A percentile compares a stretch with the other conserved stretches of the same genome.
Conservation (phyloP, 1,140 invertebrate genomes). For the Drosophila lowei region DNA sequence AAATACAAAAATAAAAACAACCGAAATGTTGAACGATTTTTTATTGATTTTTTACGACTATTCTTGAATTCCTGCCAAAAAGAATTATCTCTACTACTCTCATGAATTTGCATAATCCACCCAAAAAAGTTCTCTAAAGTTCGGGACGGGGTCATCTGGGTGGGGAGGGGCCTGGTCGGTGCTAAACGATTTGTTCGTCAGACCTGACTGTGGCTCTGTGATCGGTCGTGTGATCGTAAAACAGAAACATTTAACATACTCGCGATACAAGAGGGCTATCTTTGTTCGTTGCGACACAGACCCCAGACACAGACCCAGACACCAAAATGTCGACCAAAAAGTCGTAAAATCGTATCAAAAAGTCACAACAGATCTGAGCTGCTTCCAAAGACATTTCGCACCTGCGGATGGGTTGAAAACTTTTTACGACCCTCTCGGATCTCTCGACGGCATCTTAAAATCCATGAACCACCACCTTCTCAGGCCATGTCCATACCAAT, state of each 20-base stretch:
- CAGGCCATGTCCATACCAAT: background rate
- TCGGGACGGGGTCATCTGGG: conserved; percentile 30
- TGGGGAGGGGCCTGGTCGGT: conserved; percentile 23
- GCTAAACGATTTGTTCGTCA: conserved; percentile 68
- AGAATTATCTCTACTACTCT: conserved; percentile 41
- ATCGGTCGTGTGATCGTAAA: conserved; percentile 69
- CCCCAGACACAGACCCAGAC: background rate
- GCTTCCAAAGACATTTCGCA: conserved; percentile 64
- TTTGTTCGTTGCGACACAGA: conserved; percentile 9
- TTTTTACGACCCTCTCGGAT: conserved; percentile 53
- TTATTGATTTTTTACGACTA: conserved; percentile 66
- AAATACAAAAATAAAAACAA: conserved; percentile 28
- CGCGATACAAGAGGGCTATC: conserved; percentile 3
- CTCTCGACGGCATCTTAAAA: conserved; percentile 37
- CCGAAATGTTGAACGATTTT: conserved; percentile 49
- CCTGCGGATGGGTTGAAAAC: conserved; percentile 54
- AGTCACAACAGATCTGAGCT: conserved; percentile 51
- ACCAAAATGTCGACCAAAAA: conserved; percentile 56
- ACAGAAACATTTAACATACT: conserved; percentile 51
- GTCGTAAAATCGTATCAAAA: conserved; percentile 71
- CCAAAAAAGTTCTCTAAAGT: background rate
- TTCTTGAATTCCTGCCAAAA: conserved; percentile 48
- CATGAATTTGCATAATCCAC: conserved; percentile 50
- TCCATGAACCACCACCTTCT: conserved; percentile 40
- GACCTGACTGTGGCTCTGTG: conserved; percentile 8